Percentiles rank a stretch among this genome's conserved stretches.
Conservation (phyloP, 2,888 invertebrate genomes). For the Electrophaes corylata region DNA sequence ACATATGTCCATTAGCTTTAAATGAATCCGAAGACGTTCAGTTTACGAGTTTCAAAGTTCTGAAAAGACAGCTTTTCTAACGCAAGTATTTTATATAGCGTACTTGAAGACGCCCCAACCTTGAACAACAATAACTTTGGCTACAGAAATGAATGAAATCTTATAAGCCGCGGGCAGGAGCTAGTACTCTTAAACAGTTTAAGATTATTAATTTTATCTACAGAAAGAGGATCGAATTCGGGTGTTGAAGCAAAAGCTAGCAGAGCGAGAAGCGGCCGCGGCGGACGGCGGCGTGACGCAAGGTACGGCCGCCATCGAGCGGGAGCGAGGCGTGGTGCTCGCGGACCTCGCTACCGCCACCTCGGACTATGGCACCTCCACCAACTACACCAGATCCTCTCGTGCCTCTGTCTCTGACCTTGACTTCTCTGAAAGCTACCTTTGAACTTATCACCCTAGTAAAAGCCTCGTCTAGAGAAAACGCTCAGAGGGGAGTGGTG, state of each 20-base stretch:
- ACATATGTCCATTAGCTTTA: not conserved
- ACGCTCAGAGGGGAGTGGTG: not conserved
- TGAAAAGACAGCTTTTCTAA: too few species aligned
- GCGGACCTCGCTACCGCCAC: slow-evolving; percentile 92
- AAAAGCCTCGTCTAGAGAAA: not conserved
- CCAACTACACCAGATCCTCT: slow-evolving; percentile 91
- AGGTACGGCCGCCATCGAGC: slow-evolving; percentile 85
- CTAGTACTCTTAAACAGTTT: not conserved
- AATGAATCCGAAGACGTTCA: too few species aligned
- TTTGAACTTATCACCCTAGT: slow-evolving; percentile 69
- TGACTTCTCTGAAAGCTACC: slow-evolving; percentile 95
- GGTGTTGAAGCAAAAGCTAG: slow-evolving; percentile 90
- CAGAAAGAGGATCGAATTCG: slow-evolving; percentile 96
- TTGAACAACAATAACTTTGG: too few species aligned
- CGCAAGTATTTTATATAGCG: too few species aligned
- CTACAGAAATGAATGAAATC: too few species aligned
- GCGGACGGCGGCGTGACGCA: slow-evolving; percentile 85
- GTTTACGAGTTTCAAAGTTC: too few species aligned
- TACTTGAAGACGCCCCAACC: too few species aligned
- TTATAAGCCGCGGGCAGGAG: too few species aligned
- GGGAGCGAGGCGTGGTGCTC: slow-evolving; percentile 87
- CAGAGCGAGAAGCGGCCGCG: slow-evolving; percentile 89
- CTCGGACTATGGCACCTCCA: slow-evolving; percentile 91
- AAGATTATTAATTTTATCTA: slow-evolving; percentile 40
- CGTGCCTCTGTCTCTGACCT: slow-evolving; percentile 94